Evolutionary conservation across 2,888 invertebrate genomes (phyloP).

Genomic region (Hermodice carunculata): DNA sequence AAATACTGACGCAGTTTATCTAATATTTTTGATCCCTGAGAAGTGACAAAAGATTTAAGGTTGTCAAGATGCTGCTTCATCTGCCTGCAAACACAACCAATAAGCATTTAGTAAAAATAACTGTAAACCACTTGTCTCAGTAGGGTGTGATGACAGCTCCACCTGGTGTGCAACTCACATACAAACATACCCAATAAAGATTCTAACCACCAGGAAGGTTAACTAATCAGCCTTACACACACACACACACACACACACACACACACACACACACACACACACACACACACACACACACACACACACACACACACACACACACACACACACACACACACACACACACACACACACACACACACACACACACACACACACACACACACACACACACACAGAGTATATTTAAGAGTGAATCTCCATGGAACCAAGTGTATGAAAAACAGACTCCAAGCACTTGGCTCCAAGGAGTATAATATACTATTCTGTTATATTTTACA

Average conservation of each 20-base stretch:
- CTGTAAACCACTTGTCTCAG: no score
- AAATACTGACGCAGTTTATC: conserved; percentile 48
- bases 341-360: background rate
- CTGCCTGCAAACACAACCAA: conserved; percentile 48
- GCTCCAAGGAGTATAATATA: no score
- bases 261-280: conserved; percentile 10
- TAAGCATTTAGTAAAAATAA: no score
- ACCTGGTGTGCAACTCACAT: no score
- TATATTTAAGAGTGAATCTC: background rate
- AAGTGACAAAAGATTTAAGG: conserved; percentile 46
- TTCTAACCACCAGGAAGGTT: no score
- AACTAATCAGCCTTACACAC: conserved; percentile 5
- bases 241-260: conserved; percentile 14
- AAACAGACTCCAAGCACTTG: background rate
- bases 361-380: conserved; percentile 2
- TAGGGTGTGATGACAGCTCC: no score
- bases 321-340: background rate
- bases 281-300: conserved; percentile 2
- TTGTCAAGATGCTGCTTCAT: conserved; percentile 61
- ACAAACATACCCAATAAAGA: no score
- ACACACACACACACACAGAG: conserved; percentile 2
- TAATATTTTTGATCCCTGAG: no score
- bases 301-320: background rate
- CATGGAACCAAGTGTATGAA: no score
- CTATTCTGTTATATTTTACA: no score